Conservation (phyloP, 1,140 invertebrate species). For the Drosophila dunni region DNA sequence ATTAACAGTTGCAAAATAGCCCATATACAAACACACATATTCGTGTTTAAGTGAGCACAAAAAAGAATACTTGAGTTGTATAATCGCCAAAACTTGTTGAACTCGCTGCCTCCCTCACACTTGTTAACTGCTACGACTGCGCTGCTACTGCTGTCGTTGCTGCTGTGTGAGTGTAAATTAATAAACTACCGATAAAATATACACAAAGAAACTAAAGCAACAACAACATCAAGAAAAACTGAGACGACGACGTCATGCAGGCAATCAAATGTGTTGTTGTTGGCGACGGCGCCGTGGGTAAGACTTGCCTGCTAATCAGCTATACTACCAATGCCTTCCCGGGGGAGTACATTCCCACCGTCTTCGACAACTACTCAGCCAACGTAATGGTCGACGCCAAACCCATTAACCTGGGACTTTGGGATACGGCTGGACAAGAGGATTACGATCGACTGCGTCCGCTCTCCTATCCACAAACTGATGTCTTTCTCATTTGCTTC, state of each 20-base stretch:
- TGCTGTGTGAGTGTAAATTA: conserved; percentile 49
- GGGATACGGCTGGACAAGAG: conserved; percentile 97
- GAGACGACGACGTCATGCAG: conserved; percentile 88
- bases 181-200: conserved; percentile 48
- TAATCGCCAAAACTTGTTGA: conserved; percentile 71
- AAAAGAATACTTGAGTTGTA: conserved; percentile 59
- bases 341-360: conserved; percentile 97
- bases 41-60: conserved; percentile 46
- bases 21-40: conserved; percentile 9
- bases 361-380: conserved; percentile 99
- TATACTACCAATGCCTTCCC: conserved; percentile 99
- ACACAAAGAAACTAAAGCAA: conserved; percentile 45
- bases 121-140: background rate
- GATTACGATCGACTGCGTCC: conserved; percentile 97
- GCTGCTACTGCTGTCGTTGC: background rate
- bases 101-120: conserved; percentile 42
- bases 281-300: conserved; percentile 97
- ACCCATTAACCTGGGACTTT: conserved; percentile 97
- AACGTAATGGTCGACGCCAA: conserved; percentile 99
- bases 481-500: conserved; percentile 99
- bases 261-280: conserved; percentile 98
- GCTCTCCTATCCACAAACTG: conserved; percentile 98
- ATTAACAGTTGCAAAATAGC: conserved; percentile 22
- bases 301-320: conserved; percentile 98
- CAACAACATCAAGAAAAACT: conserved; percentile 19